Conservation (phyloP, 2,797 vertebrate genomes). For the Cyprinella venusta region DNA sequence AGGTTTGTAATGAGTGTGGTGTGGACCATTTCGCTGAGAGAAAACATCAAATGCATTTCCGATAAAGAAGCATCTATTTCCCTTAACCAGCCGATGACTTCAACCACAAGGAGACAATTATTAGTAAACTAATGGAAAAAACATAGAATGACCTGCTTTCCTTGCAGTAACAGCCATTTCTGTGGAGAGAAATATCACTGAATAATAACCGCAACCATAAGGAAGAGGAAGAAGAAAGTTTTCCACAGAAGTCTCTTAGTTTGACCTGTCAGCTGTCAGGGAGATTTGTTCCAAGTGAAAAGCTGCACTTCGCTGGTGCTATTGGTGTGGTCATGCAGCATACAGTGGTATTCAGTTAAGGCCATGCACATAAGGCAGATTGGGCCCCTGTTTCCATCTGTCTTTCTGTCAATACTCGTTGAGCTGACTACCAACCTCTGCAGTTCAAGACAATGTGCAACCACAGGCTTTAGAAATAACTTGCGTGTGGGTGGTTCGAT, state of each 20-base stretch:
- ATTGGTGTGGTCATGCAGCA: slow-evolving; percentile 28
- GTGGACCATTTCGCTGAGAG: slow-evolving; percentile 31
- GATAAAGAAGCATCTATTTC: slow-evolving; percentile 42
- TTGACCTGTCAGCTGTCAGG: slow-evolving; percentile 36
- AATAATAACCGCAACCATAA: slow-evolving; percentile 20
- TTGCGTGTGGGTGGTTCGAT: slow-evolving; percentile 37
- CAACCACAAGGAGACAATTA: slow-evolving; percentile 35
- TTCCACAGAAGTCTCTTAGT: slow-evolving; percentile 22
- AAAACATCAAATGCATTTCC: slow-evolving; percentile 52
- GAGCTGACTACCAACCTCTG: slow-evolving; percentile 49
- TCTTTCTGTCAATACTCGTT: slow-evolving; percentile 35
- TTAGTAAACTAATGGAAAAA: slow-evolving; percentile 46
- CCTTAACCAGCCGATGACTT: slow-evolving; percentile 22
- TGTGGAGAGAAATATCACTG: slow-evolving; percentile 16
- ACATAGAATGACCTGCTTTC: slow-evolving; percentile 2
- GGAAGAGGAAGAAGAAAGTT: slow-evolving; percentile 36
- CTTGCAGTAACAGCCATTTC: slow-evolving; percentile 14
- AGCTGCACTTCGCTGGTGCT: slow-evolving; percentile 5
- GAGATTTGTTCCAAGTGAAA: slow-evolving; percentile 39
- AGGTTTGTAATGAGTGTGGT: slow-evolving; percentile 50
- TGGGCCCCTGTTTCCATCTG: slow-evolving; percentile 43
- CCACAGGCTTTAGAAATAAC: slow-evolving; percentile 45
- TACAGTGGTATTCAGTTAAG: slow-evolving; percentile 27
- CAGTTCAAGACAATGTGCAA: slow-evolving; percentile 40
- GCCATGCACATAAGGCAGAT: slow-evolving; percentile 31